Evolutionary conservation across 2,113 vertebrate genomes (phyloP).

Genomic region (Addax nasomaculatus): DNA sequence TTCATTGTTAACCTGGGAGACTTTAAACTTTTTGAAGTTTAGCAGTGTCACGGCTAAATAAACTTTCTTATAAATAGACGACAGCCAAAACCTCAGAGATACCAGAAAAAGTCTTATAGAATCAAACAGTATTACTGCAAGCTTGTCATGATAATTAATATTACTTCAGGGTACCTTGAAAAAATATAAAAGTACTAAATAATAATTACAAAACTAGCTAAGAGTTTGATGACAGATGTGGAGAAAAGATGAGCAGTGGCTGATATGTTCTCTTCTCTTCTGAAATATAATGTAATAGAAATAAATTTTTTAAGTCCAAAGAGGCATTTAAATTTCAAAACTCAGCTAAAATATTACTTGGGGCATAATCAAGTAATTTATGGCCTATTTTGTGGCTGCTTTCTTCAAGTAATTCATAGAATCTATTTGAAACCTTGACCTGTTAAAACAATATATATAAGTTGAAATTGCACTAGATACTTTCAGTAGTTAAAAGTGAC

Average conservation of each 20-base stretch:
- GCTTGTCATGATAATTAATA: constrained; percentile 44
- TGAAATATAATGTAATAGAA: constrained; percentile 33
- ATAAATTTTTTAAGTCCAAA: constrained; percentile 35
- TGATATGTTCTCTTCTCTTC: constrained; percentile 25
- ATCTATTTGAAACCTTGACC: constrained; percentile 33
- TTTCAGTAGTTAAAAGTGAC: not conserved
- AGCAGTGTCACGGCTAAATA: constrained; percentile 4
- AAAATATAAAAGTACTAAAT: constrained; percentile 23
- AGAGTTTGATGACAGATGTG: constrained; percentile 24
- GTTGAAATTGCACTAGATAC: constrained; percentile 23
- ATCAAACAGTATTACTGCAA: constrained; percentile 6
- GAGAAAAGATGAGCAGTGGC: not conserved
- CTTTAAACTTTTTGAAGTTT: constrained; percentile 29
- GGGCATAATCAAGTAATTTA: not conserved
- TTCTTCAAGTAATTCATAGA: not conserved
- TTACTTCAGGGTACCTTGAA: not conserved
- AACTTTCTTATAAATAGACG: constrained; percentile 23
- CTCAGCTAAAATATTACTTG: constrained; percentile 36
- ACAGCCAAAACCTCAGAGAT: not conserved
- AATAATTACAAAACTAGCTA: constrained; percentile 21
- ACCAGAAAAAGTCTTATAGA: not conserved
- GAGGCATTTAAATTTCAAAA: constrained; percentile 37
- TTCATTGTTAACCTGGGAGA: constrained; percentile 32
- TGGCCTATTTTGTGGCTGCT: not conserved
- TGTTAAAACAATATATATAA: constrained; percentile 26